These are phyloP conservation scores for Chunga burmeisteri DNA, from an alignment of 2,113 vertebrate species.

Conservation along the genomic window DNA sequence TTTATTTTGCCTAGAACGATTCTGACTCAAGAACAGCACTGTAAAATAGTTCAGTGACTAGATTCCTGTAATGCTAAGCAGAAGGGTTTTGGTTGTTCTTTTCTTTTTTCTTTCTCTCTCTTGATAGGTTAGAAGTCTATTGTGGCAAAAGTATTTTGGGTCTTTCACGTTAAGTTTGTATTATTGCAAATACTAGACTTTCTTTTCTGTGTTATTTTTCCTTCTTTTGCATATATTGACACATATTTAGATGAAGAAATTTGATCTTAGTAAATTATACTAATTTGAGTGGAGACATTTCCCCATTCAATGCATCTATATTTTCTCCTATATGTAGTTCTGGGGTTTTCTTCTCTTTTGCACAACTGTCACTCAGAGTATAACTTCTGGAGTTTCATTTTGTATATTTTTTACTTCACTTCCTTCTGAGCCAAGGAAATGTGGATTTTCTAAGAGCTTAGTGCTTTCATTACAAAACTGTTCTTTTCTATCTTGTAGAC, in stretches of 20 bases:
- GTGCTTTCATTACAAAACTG: conserved; percentile 58
- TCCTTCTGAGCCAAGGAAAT: conserved; percentile 50
- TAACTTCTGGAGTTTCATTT: conserved; percentile 23
- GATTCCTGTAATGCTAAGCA: conserved; percentile 15
- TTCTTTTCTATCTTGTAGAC: conserved; percentile 51
- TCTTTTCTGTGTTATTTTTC: not conserved
- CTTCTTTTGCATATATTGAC: conserved; percentile 54
- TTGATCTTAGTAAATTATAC: conserved; percentile 38
- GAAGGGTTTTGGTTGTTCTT: conserved; percentile 18
- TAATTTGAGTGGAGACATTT: not conserved
- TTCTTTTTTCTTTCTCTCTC: not conserved
- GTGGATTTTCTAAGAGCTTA: conserved; percentile 45
- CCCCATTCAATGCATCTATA: conserved; percentile 6
- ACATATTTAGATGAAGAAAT: not conserved
- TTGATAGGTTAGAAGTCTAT: not conserved
- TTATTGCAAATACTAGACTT: conserved; percentile 41
- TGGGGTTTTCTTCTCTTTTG: not conserved
- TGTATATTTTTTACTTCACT: conserved; percentile 50
- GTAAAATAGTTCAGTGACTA: conserved; percentile 47
- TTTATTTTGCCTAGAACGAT: conserved; percentile 37
- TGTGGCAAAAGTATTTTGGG: conserved; percentile 49
- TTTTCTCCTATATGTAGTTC: not conserved
- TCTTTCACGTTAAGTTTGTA: conserved; percentile 38
- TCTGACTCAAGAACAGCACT: conserved; percentile 27
- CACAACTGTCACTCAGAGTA: conserved; percentile 51